A percentile compares a stretch with the other conserved stretches of the same genome.
These are phyloP conservation scores for Monopterus albus DNA, from an alignment of 2,113 vertebrate species.

Conservation along the genomic window DNA sequence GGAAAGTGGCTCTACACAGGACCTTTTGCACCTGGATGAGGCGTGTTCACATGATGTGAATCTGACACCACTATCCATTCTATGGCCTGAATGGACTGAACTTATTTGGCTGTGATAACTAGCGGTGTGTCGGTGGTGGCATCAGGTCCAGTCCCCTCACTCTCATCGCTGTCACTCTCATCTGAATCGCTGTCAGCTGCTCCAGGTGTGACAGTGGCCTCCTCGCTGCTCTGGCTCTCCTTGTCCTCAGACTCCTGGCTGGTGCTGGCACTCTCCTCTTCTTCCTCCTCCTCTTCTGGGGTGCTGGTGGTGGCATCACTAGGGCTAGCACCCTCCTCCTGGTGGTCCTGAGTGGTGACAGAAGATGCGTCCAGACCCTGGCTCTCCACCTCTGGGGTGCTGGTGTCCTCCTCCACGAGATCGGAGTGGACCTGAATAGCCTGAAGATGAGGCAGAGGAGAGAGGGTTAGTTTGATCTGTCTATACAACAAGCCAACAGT, in stretches of 20 bases:
- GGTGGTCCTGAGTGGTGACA: constrained; percentile 45
- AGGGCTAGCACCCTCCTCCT: constrained; percentile 24
- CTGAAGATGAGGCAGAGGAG: constrained; percentile 45
- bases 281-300: constrained; percentile 61
- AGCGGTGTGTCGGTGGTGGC: constrained; percentile 58
- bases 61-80: constrained; percentile 17
- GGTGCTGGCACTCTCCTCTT: constrained; percentile 66
- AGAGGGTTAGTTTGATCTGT: neutral
- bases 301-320: constrained; percentile 46
- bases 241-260: constrained; percentile 73
- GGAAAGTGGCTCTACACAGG: constrained; percentile 31
- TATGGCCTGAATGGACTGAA: constrained; percentile 5
- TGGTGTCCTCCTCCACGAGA: constrained; percentile 78
- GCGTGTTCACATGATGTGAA: constrained; percentile 29
- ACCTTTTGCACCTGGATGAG: constrained; percentile 46
- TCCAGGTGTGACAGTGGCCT: constrained; percentile 72
- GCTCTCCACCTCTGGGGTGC: constrained; percentile 80
- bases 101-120: constrained; percentile 78
- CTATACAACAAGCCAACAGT: too few relatives aligned
- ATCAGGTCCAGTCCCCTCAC: constrained; percentile 32
- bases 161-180: constrained; percentile 69
- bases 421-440: constrained; percentile 73
- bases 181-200: constrained; percentile 73
- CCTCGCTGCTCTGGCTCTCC: constrained; percentile 80
- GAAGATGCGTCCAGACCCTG: constrained; percentile 72